Percentiles rank a stretch among this genome's conserved stretches.
phyloP scores from a whole-genome alignment of 1,140 invertebrate species.

The Zaprionus lachaisei region DNA sequence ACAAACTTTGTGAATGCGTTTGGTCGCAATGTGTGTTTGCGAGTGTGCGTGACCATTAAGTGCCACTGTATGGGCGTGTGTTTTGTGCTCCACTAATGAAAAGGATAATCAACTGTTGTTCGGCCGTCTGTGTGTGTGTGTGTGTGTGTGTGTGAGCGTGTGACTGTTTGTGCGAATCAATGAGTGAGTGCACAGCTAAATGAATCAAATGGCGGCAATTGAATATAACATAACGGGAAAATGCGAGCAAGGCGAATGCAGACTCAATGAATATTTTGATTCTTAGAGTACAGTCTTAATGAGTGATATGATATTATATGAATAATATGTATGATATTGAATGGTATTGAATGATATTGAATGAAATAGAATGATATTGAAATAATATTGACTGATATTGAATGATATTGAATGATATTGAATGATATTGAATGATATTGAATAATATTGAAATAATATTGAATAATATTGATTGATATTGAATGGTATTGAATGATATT shows the following conservation, averaged over 20 bases:
- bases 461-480: too few relatives aligned
- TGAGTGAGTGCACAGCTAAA: constrained; percentile 13
- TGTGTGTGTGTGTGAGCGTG: background rate
- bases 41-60: constrained; percentile 54
- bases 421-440: too few relatives aligned
- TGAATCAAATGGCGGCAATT: constrained; percentile 21
- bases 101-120: constrained; percentile 67
- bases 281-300: too few relatives aligned
- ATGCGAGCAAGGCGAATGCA: background rate
- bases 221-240: constrained; percentile 16
- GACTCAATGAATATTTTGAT: background rate
- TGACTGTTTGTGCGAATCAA: background rate
- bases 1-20: constrained; percentile 57
- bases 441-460: too few relatives aligned
- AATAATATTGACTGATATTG: too few relatives aligned
- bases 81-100: constrained; percentile 58
- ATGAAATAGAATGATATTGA: too few relatives aligned
- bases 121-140: constrained; percentile 19
- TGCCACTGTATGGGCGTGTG: constrained; percentile 57
- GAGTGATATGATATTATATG: too few relatives aligned
- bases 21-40: constrained; percentile 54
- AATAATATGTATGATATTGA: too few relatives aligned
- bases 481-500: too few relatives aligned
- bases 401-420: too few relatives aligned
- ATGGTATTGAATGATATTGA: too few relatives aligned